Evolutionary conservation across 2,888 invertebrate genomes (phyloP), one percentile per base, ranked within the genome.

Genomic region (Cephus nigrinus): DNA sequence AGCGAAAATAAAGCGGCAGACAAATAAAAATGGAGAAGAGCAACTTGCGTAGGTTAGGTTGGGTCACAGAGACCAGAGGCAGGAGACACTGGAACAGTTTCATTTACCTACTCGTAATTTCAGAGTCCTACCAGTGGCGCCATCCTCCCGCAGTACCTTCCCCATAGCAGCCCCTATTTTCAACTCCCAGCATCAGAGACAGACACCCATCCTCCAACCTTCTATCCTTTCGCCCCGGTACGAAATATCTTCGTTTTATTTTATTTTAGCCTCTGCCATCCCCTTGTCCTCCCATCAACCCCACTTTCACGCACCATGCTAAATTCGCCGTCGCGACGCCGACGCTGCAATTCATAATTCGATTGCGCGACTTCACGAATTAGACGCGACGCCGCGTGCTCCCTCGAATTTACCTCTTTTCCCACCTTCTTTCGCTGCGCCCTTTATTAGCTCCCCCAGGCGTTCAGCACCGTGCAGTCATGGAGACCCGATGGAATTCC

Each of bases 101-200:
- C 86, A 86, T 86, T 86, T 86, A 85, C 86, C 83, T 83, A 82
- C 79, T 81, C 83, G 84, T 85, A 84, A 86, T 84, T 84, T 84
- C 82, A 82, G 82, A 84, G 79, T 73, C 75, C 75, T 75, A 76
- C 75, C 69, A 55, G 40, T 76, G 71, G 77, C 80, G 69, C 78
- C 71, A 30, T 69, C 71, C 71, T 30, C 40, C 40, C 9, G 15
- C 30, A 71, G 3, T 33, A 23, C 40, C 40, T 55, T 23, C 23
- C 9, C 5, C 40, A 23, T 55, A 23, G 40, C 23, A 55, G 15
- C 40, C 40, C 40, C 40, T 55, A 55, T 55, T 55, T 55, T 23
- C 40, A 55, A 23, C 23, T 23, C 40, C 40, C 2, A 55, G 40
- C 40, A 55, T 55, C 40, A 9, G 40, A 15, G 4, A 23, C 4